Conservation (phyloP, 30 jellyfish, hydroid and myxozoan genomes). For the Mastigias papua region DNA sequence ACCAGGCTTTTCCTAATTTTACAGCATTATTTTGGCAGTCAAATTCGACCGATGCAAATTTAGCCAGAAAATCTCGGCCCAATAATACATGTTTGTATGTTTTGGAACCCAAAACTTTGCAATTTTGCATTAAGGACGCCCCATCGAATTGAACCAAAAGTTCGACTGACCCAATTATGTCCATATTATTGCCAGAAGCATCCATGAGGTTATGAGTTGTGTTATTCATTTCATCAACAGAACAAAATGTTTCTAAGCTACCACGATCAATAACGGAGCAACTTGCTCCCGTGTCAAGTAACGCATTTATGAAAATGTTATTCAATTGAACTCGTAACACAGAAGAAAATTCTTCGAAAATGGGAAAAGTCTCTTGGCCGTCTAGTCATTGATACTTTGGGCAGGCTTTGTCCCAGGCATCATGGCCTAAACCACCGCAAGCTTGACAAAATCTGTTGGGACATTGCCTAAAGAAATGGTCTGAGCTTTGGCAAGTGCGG, state of each 20-base stretch:
- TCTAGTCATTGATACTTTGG: constrained; percentile 69
- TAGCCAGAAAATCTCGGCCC: constrained; percentile 63
- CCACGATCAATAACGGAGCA: constrained; percentile 62
- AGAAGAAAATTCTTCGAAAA: constrained; percentile 40
- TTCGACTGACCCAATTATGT: constrained; percentile 29
- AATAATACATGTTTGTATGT: constrained; percentile 40
- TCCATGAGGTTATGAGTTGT: constrained; percentile 14
- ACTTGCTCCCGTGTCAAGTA: constrained; percentile 68
- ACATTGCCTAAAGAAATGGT: constrained; percentile 58
- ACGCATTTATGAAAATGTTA: constrained; percentile 22
- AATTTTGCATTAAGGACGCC: constrained; percentile 6
- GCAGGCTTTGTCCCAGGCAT: constrained; percentile 69
- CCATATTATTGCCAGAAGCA: constrained; percentile 68
- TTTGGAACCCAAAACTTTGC: constrained; percentile 47
- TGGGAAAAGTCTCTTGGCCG: constrained; percentile 10
- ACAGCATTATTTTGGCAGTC: constrained; percentile 10
- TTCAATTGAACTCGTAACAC: constrained; percentile 27
- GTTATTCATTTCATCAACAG: background rate
- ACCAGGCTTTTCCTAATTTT: constrained; percentile 38
- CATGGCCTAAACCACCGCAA: constrained; percentile 71
- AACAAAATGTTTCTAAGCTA: constrained; percentile 19
- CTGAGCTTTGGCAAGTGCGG: constrained; percentile 69
- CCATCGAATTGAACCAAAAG: background rate
- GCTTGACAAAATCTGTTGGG: constrained; percentile 66
- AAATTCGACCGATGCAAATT: constrained; percentile 24